phyloP scores from a whole-genome alignment of 1,140 invertebrate species.

The Drosophila mojavensis region DNA sequence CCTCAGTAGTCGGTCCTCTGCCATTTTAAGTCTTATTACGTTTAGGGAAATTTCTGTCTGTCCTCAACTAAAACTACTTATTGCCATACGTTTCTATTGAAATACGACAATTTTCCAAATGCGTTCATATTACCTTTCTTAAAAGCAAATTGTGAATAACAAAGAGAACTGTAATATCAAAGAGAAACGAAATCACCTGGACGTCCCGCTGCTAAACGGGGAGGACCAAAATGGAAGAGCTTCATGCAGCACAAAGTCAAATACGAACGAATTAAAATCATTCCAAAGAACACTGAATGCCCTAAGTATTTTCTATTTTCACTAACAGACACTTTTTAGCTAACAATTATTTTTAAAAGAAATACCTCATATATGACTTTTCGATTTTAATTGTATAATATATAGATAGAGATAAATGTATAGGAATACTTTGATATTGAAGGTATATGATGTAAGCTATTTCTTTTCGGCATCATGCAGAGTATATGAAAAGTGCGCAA shows the following conservation, averaged over 20 bases:
- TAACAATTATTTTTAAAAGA: no score
- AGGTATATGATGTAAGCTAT: no score
- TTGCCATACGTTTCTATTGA: constrained; percentile 18
- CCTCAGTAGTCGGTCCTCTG: no score
- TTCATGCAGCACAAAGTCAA: constrained; percentile 38
- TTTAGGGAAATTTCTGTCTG: background rate
- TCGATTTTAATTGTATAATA: no score
- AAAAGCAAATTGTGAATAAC: constrained; percentile 48
- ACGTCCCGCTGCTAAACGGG: constrained; percentile 20
- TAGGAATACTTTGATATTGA: background rate
- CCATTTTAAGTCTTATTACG: background rate
- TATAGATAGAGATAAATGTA: no score
- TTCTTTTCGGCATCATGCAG: background rate
- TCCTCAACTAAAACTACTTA: constrained; percentile 26
- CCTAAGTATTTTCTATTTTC: background rate
- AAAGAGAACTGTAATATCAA: constrained; percentile 51
- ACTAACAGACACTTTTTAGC: background rate
- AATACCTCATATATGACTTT: no score
- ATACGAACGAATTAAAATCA: constrained; percentile 1
- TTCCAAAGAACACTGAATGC: constrained; percentile 11
- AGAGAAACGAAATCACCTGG: constrained; percentile 43
- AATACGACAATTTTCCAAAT: constrained; percentile 49
- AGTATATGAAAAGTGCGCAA: background rate
- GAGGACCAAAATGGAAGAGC: constrained; percentile 49
- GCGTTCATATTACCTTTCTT: constrained; percentile 49